Evolutionary conservation across 2,888 invertebrate genomes (phyloP).

Genomic region (Noctua fimbriata): DNA sequence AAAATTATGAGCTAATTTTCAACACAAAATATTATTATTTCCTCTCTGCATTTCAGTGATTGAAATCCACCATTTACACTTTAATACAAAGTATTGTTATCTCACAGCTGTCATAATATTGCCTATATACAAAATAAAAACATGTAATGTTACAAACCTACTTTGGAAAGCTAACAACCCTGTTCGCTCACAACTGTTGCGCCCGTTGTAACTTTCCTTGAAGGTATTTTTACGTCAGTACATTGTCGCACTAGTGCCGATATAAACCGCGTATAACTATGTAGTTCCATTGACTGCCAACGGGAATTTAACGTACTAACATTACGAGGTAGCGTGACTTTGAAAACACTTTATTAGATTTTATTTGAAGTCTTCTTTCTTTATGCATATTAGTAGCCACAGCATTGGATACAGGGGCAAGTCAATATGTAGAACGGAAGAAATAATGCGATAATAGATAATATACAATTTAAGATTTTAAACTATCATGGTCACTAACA

Average conservation of each 20-base stretch:
- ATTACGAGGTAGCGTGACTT: conserved; percentile 31
- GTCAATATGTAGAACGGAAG: not conserved
- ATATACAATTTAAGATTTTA: not conserved
- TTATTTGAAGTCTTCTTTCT: conserved; percentile 1
- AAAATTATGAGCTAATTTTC: not conserved
- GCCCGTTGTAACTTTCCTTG: conserved; percentile 31
- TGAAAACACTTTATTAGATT: not conserved
- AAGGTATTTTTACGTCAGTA: conserved; percentile 41
- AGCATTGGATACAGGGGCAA: too few species aligned
- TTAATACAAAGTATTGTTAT: not conserved
- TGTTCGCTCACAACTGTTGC: conserved; percentile 24
- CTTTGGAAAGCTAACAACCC: conserved; percentile 10
- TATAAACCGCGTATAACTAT: not conserved
- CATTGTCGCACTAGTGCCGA: conserved; percentile 26
- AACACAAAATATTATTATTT: not conserved
- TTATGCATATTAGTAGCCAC: not conserved
- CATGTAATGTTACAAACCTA: not conserved
- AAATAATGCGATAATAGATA: not conserved
- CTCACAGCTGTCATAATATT: not conserved
- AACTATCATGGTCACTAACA: too few species aligned
- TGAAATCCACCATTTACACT: not conserved
- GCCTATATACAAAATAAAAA: not conserved
- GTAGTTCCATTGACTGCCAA: conserved; percentile 21
- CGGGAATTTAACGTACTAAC: not conserved
- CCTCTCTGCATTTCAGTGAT: not conserved